Evolutionary conservation across 23 tunicate species (phyloP).

Genomic region (Trididemnum nubilum): DNA sequence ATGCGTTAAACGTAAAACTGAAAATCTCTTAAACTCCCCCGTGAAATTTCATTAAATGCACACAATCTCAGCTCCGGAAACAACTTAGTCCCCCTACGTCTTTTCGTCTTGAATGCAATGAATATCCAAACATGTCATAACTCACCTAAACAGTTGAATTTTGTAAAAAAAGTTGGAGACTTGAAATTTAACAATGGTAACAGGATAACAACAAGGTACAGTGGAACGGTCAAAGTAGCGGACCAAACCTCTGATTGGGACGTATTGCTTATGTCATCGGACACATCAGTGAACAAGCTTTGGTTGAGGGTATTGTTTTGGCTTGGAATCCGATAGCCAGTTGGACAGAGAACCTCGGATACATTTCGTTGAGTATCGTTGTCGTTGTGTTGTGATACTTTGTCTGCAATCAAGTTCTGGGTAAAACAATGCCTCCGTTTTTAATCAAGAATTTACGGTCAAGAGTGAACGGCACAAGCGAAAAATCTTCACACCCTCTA

Average conservation of each 20-base stretch:
- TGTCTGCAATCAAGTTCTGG: background rate
- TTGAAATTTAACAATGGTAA: slow-evolving; percentile 87
- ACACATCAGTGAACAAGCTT: background rate
- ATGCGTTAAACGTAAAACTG: too few relatives aligned
- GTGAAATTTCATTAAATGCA: too few relatives aligned
- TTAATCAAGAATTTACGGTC: too few relatives aligned
- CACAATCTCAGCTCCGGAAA: too few relatives aligned
- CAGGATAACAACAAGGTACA: slow-evolving; percentile 70
- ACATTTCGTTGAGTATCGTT: background rate
- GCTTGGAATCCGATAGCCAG: slow-evolving; percentile 11
- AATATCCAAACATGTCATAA: background rate
- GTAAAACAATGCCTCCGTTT: background rate
- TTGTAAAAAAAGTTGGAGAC: slow-evolving; percentile 90
- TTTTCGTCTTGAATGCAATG: too few relatives aligned
- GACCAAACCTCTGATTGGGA: slow-evolving; percentile 41
- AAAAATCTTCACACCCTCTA: too few relatives aligned
- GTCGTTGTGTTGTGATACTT: background rate
- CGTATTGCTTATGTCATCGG: background rate
- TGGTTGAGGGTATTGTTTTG: background rate
- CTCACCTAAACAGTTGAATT: slow-evolving; percentile 84
- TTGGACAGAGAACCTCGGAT: slow-evolving; percentile 41
- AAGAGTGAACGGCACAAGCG: too few relatives aligned
- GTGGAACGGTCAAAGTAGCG: slow-evolving; percentile 58
- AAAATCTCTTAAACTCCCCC: too few relatives aligned
- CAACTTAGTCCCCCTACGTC: too few relatives aligned